Evolutionary conservation across 2,888 invertebrate genomes (phyloP).

Genomic region (Spialia ferax): DNA sequence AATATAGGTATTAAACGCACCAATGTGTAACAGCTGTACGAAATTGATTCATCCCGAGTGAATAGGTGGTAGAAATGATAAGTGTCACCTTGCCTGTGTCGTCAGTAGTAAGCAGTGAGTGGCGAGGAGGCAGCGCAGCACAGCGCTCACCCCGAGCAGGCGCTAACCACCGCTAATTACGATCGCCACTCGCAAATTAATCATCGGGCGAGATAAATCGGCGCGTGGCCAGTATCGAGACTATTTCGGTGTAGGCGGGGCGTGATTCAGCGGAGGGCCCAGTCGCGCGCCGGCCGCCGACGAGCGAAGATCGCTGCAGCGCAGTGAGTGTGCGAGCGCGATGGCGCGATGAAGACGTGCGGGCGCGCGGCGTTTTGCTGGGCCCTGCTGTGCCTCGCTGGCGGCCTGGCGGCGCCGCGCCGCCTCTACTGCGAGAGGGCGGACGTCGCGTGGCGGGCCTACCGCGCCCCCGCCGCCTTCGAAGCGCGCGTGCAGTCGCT

Average conservation of each 20-base stretch:
- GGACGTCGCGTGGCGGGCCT: slow-evolving; percentile 84
- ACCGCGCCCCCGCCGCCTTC: slow-evolving; percentile 82
- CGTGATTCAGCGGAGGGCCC: slow-evolving; percentile 56
- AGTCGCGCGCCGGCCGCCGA: slow-evolving; percentile 83
- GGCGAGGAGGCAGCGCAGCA: neutral
- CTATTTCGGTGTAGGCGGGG: slow-evolving; percentile 79
- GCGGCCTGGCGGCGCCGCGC: slow-evolving; percentile 64
- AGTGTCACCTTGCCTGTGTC: neutral
- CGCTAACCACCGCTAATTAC: slow-evolving; percentile 64
- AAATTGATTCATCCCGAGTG: slow-evolving; percentile 3
- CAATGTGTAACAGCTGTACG: neutral
- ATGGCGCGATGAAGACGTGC: slow-evolving; percentile 83
- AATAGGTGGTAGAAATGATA: neutral
- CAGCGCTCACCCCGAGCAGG: slow-evolving; percentile 45
- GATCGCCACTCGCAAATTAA: slow-evolving; percentile 72
- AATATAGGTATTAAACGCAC: too few relatives aligned
- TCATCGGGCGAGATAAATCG: slow-evolving; percentile 73
- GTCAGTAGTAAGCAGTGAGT: neutral
- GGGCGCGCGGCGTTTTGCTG: slow-evolving; percentile 82
- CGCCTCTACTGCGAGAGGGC: slow-evolving; percentile 84
- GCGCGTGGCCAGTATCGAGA: slow-evolving; percentile 65
- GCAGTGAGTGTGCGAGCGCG: slow-evolving; percentile 63
- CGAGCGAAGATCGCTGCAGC: slow-evolving; percentile 61
- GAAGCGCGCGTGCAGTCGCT: slow-evolving; percentile 81
- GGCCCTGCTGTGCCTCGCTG: slow-evolving; percentile 74